Evolutionary conservation across 2,113 vertebrate genomes (phyloP), one percentile per base, ranked within the genome.

Genomic region (Notarius lentiginosus): DNA sequence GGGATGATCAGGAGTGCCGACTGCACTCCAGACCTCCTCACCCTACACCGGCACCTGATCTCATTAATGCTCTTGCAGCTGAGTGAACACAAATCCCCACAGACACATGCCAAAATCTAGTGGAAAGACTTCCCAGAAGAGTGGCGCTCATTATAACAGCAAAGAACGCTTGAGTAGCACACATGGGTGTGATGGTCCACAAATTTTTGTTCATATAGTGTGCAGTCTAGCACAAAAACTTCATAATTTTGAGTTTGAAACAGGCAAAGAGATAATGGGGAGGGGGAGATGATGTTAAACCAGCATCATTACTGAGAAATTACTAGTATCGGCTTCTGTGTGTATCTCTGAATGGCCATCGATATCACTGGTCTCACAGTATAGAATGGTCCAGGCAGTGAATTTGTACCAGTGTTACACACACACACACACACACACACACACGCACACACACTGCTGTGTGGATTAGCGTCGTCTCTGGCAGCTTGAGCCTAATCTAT

Each of bases 401-500:
- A 85, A 18, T 85, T 60, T 82, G 24, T 65, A 68, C 53, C 73
- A 53, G 68, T 30, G 49, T 17, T 84, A 66, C 2, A 4, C 34
- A 22, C 47, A 14, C 61, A 9, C 84, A 30, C 58, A 17, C 75
- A 55, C 70, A 55, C n/a, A 53, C 70, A 51, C 66, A 63, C 41
- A 53, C 60, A 55, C 84, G 65, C 73, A 47, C 49, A 79, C 55
- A 60, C 58, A 27, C 47, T 24, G 41, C 66, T 24, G 53, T 77
- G 68, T 20, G 85, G 88, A 91, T 90, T 89, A 89, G 70, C 15
- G 51, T 51, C 53, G 76, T 76, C 30, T 53, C 61, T 79, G 84
- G 85, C 90, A 90, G 85, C 91, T 92, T 90, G 88, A 87, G 83
- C 84, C 58, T 88, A 87, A 91, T 91, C 91, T 86, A 53, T 76